Evolutionary conservation across 2,113 vertebrate genomes (phyloP), one percentile per base, ranked within the genome.

Genomic region (Coptodon rendalli): DNA sequence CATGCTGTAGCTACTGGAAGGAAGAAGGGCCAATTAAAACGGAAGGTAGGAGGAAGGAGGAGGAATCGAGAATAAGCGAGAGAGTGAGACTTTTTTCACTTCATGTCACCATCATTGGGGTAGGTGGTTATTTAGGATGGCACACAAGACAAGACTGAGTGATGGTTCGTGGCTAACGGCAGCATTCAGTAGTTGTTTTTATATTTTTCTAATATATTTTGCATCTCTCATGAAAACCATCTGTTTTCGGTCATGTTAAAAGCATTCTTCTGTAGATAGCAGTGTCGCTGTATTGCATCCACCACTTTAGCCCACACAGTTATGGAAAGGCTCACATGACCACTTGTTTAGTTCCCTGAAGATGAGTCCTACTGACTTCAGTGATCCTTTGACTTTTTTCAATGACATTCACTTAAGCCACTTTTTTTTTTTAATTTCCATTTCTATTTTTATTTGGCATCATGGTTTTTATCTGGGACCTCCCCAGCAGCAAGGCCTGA

Each of bases 1-100:
- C 14, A 50, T 36, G 24, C 59, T 83, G 71, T 59, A 36, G 79
- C 36, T 57, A 29, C 73, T 53, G 84, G 63, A 87, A 71, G 79
- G 84, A 90, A 17, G 54, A 63, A 81, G 52, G n/a, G 68, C 87
- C 87, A 92, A 93, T 94, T 92, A 91, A 84, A 82, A 80, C 14
- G 3, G 36, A 81, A 71, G 54, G 52, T 14, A 31, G 40, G 83
- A 22, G 48, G 17, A 13, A 19, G 54, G 27, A 59, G 29, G 5
- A 27, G 14, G 19, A 53, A 10, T 36, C 4, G 3, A 34, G 31
- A 27, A 34, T 14, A 14, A 48, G 19, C 8, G 24, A 66, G 50
- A 85, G 45, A 14, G 27, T 82, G 66, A 87, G 66, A 68, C 84
- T 82, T 38, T 90, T 90, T 89, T 87, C 71, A 68, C 59, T 66